Percentiles rank a stretch among this genome's conserved stretches.
These are phyloP conservation scores for Falco rusticolus DNA, from an alignment of 2,797 vertebrate species.

Conservation along the genomic window DNA sequence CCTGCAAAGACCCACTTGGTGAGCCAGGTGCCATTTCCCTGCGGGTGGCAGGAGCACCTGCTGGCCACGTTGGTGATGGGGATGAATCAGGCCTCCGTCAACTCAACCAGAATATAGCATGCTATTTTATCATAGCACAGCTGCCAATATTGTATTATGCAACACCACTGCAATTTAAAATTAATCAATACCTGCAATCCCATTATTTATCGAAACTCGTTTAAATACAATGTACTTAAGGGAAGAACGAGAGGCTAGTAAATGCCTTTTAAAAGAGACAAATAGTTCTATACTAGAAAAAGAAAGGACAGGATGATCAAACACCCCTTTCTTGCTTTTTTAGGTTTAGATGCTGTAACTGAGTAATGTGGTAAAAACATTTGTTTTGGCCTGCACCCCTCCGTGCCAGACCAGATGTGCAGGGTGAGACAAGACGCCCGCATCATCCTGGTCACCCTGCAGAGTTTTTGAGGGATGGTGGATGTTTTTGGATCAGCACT, in stretches of 20 bases:
- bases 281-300: background rate
- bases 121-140: background rate
- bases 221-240: background rate
- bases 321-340: background rate
- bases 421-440: background rate
- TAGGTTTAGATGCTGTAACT: background rate
- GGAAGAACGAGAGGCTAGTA: background rate
- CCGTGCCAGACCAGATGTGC: background rate
- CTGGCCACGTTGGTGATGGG: rapidly evolving
- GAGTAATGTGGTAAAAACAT: background rate
- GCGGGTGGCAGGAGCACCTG: background rate
- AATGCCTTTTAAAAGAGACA: background rate
- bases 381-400: background rate
- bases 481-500: background rate
- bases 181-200: background rate
- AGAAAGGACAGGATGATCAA: background rate
- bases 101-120: background rate
- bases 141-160: background rate
- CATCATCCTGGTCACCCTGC: background rate
- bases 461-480: background rate
- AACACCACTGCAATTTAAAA: background rate
- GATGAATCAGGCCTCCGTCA: background rate
- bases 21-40: background rate
- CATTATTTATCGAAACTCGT: constrained; percentile 1
- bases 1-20: background rate